These are phyloP conservation scores for Tetragonula carbonaria DNA, from an alignment of 2,888 invertebrate species.

Conservation along the genomic window DNA sequence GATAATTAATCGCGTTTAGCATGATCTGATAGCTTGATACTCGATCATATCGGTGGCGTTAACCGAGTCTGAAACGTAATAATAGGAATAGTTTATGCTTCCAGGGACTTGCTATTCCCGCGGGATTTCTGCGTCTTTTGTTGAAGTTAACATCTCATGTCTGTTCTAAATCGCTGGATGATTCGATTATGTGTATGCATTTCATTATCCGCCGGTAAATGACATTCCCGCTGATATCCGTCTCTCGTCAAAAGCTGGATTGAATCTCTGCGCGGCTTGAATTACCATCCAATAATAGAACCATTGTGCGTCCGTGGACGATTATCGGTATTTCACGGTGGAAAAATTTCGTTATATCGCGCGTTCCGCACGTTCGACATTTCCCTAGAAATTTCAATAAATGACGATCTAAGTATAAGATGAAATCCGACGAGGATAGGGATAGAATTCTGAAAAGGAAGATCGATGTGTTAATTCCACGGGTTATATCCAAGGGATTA, in stretches of 20 bases:
- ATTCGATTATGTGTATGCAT: slow-evolving; percentile 5
- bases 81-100: slow-evolving; percentile 6
- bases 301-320: not conserved
- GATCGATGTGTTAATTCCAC: too few relatives aligned
- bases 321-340: too few relatives aligned
- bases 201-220: slow-evolving; percentile 23
- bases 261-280: not conserved
- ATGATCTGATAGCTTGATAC: slow-evolving; percentile 7
- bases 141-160: not conserved
- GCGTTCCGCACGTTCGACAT: too few relatives aligned
- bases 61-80: slow-evolving; percentile 7
- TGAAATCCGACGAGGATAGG: too few relatives aligned
- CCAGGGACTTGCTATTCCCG: slow-evolving; percentile 9
- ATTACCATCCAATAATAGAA: not conserved
- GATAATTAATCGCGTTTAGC: slow-evolving; percentile 18
- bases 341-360: not conserved
- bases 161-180: not conserved
- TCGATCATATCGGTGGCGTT: slow-evolving; percentile 20
- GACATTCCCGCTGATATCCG: not conserved
- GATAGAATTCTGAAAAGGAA: too few relatives aligned
- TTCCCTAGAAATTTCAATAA: too few relatives aligned
- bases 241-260: not conserved
- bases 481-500: too few relatives aligned
- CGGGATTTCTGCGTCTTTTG: not conserved
- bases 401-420: too few relatives aligned